phyloP scores from a whole-genome alignment of 1,140 invertebrate species.

The Lutraria rhynchaena region DNA sequence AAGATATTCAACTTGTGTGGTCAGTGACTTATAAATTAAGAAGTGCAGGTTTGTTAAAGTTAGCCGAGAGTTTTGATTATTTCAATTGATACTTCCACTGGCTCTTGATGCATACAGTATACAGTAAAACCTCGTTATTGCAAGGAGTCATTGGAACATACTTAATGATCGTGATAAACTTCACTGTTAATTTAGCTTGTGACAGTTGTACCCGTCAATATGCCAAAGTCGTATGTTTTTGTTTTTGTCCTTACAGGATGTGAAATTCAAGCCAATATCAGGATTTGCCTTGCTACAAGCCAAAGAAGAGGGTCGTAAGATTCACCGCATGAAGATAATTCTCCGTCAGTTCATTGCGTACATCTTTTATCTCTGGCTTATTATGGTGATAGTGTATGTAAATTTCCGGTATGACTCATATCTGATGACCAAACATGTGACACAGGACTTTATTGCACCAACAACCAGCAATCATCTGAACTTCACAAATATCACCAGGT shows the following conservation, averaged over 20 bases:
- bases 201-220: no score
- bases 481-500: constrained; percentile 70
- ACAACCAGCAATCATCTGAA: constrained; percentile 47
- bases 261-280: constrained; percentile 74
- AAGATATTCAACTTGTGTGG: no score
- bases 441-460: constrained; percentile 64
- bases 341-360: constrained; percentile 73
- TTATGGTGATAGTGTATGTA: constrained; percentile 71
- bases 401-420: constrained; percentile 66
- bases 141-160: no score
- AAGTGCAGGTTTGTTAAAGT: no score
- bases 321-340: constrained; percentile 70
- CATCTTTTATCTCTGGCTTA: constrained; percentile 70
- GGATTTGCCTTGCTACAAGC: constrained; percentile 78
- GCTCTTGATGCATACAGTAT: no score
- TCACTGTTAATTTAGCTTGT: no score
- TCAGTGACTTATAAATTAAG: no score
- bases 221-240: no score
- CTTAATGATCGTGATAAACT: no score
- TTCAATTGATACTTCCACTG: no score
- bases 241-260: constrained; percentile 76
- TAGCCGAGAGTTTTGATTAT: no score
- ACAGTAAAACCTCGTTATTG: no score
- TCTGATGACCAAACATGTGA: constrained; percentile 58
- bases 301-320: constrained; percentile 74